Evolutionary conservation across 30 jellyfish, hydroid and myxozoan genomes (phyloP).

Genomic region (Aurelia sp.): DNA sequence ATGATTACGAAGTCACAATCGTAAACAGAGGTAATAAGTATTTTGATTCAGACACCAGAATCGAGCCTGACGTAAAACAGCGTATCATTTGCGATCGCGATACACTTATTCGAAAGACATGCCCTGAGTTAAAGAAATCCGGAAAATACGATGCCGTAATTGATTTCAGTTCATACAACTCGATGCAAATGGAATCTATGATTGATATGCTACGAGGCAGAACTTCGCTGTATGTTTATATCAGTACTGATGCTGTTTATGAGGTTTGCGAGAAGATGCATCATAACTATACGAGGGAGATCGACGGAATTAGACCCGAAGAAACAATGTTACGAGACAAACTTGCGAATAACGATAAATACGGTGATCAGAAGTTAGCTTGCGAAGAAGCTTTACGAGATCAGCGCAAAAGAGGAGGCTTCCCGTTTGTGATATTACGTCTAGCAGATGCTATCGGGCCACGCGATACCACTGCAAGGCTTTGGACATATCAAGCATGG

Average conservation of each 20-base stretch:
- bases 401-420: slow-evolving; percentile 88
- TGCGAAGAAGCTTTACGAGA: slow-evolving; percentile 84
- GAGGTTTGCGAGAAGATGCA: slow-evolving; percentile 84
- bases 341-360: slow-evolving; percentile 55
- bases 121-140: slow-evolving; percentile 67
- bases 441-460: slow-evolving; percentile 95
- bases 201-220: slow-evolving; percentile 77
- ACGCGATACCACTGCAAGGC: slow-evolving; percentile 88
- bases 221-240: slow-evolving; percentile 65
- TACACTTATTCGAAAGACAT: slow-evolving; percentile 66
- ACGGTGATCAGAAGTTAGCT: slow-evolving; percentile 84
- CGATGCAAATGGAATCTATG: slow-evolving; percentile 82
- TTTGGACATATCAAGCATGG: slow-evolving; percentile 92
- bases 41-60: slow-evolving; percentile 63
- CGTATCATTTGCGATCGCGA: slow-evolving; percentile 85
- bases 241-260: slow-evolving; percentile 94
- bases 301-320: slow-evolving; percentile 55
- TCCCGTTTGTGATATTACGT: slow-evolving; percentile 90
- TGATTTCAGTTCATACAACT: slow-evolving; percentile 88
- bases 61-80: slow-evolving; percentile 41
- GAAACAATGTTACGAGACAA: slow-evolving; percentile 45
- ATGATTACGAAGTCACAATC: slow-evolving; percentile 52
- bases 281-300: slow-evolving; percentile 64
- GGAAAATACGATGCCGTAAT: slow-evolving; percentile 85
- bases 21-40: slow-evolving; percentile 88